Percentiles rank a stretch among this genome's conserved stretches.
These are phyloP conservation scores for Pantala flavescens DNA, from an alignment of 1,140 invertebrate genomes.

Conservation along the genomic window DNA sequence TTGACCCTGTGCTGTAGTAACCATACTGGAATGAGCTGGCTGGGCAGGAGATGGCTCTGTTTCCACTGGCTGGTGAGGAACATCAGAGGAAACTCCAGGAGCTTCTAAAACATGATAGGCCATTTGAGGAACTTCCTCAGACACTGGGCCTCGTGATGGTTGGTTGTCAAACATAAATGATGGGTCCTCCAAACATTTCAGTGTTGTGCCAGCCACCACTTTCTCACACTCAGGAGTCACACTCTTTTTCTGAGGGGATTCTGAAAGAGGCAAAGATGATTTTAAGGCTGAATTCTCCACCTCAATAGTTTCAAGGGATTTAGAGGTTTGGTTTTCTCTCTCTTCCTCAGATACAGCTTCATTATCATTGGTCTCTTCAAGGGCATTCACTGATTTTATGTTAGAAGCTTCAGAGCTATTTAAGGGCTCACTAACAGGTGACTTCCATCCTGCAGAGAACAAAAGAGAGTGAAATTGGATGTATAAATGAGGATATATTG, in stretches of 20 bases:
- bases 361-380: neutral
- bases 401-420: conserved; percentile 20
- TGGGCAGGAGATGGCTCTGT: conserved; percentile 19
- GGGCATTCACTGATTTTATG: neutral
- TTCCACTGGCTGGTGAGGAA: conserved; percentile 12
- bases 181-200: conserved; percentile 44
- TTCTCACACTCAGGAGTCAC: neutral
- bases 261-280: neutral
- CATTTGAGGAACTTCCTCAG: neutral
- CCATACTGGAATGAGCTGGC: neutral
- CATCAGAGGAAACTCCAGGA: conserved; percentile 17
- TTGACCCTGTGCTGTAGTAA: neutral
- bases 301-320: neutral
- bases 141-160: conserved; percentile 23
- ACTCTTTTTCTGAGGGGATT: neutral
- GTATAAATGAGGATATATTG: too few species aligned
- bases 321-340: neutral
- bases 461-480: neutral
- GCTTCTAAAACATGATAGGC: conserved; percentile 14
- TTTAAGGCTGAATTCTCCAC: neutral
- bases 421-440: conserved; percentile 37
- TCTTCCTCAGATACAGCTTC: neutral
- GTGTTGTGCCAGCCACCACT: conserved; percentile 37
- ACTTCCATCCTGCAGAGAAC: conserved; percentile 38
- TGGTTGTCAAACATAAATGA: conserved; percentile 38